Conservation (phyloP, 2,797 vertebrate species). For the Acrossocheilus wenchowensis region DNA sequence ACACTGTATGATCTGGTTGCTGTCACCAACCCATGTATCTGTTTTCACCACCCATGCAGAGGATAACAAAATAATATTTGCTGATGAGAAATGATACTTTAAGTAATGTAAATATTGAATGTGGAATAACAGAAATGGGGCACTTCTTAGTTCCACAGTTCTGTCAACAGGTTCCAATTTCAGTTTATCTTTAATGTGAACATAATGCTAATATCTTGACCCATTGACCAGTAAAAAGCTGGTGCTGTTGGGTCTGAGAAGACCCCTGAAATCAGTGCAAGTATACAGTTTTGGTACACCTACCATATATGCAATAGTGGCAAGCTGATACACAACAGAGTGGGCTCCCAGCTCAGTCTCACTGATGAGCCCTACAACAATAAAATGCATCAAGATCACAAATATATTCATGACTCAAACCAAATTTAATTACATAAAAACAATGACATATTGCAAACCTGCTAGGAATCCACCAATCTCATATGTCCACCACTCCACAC, state of each 20-base stretch:
- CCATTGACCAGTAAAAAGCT: conserved; percentile 18
- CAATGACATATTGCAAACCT: conserved; percentile 68
- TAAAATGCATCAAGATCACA: background rate
- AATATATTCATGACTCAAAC: background rate
- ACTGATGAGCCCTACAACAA: conserved; percentile 79
- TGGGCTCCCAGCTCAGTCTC: conserved; percentile 87
- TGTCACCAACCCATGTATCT: background rate
- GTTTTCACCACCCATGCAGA: conserved; percentile 17
- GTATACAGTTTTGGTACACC: conserved; percentile 53
- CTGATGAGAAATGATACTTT: conserved; percentile 32
- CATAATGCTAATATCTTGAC: conserved; percentile 8
- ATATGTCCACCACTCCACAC: conserved; percentile 93
- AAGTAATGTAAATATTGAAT: background rate
- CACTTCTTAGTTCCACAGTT: conserved; percentile 28
- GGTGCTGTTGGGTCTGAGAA: conserved; percentile 7
- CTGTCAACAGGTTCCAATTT: conserved; percentile 35
- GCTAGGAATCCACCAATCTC: conserved; percentile 89
- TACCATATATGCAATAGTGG: conserved; percentile 82
- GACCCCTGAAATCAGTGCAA: background rate
- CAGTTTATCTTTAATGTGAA: conserved; percentile 25
- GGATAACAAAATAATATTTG: conserved; percentile 22
- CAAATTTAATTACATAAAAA: background rate
- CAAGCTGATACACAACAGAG: conserved; percentile 81
- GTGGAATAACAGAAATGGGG: conserved; percentile 36
- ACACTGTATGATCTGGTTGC: background rate